Evolutionary conservation across 2,113 vertebrate species (phyloP).

Genomic region (Mola mola): DNA sequence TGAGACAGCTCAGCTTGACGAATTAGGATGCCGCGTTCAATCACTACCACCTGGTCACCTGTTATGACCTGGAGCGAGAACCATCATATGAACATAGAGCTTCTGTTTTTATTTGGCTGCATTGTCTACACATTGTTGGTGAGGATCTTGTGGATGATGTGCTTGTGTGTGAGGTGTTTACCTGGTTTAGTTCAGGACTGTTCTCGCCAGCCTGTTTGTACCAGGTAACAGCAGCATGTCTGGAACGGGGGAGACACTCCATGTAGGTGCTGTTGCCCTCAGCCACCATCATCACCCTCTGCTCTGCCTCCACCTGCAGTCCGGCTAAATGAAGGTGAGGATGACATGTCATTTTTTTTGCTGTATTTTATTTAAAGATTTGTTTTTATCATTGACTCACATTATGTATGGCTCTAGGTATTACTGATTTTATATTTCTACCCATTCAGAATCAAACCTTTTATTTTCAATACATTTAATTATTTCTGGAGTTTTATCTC

Average conservation of each 20-base stretch:
- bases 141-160: background rate
- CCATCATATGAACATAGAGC: background rate
- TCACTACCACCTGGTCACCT: slow-evolving; percentile 81
- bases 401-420: too few relatives aligned
- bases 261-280: slow-evolving; percentile 86
- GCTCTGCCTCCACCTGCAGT: slow-evolving; percentile 82
- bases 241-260: slow-evolving; percentile 85
- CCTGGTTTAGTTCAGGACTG: slow-evolving; percentile 81
- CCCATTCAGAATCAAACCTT: too few relatives aligned
- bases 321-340: slow-evolving; percentile 65
- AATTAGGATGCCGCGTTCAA: slow-evolving; percentile 82
- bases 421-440: too few relatives aligned
- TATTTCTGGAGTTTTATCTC: too few relatives aligned
- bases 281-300: slow-evolving; percentile 82
- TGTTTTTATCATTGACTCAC: too few relatives aligned
- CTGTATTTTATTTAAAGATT: background rate
- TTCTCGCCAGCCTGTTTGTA: slow-evolving; percentile 82
- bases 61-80: slow-evolving; percentile 73
- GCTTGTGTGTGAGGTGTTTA: slow-evolving; percentile 34
- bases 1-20: slow-evolving; percentile 79
- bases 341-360: background rate
- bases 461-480: too few relatives aligned
- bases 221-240: slow-evolving; percentile 83
- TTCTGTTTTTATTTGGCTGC: background rate
- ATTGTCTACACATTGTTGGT: background rate